These are phyloP conservation scores for Rana temporaria DNA, from an alignment of 2,113 vertebrate genomes.

Conservation along the genomic window DNA sequence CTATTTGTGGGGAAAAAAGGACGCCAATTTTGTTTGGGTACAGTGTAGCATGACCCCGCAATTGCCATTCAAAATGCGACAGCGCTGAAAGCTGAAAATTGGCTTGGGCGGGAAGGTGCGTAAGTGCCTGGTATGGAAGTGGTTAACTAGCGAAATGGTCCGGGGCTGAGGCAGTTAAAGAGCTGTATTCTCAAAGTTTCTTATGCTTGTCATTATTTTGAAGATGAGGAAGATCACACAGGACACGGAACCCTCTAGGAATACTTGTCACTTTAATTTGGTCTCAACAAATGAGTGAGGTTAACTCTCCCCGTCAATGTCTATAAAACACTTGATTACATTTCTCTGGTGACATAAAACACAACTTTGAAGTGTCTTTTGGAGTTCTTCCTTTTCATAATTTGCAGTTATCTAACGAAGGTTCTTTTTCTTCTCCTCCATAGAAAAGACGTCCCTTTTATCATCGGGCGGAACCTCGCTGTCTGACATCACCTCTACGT, in stretches of 20 bases:
- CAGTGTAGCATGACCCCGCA: no score
- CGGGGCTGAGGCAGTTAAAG: no score
- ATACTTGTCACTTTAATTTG: not conserved
- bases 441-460: not conserved
- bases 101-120: no score
- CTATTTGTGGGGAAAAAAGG: no score
- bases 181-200: no score
- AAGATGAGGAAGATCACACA: not conserved
- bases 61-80: no score
- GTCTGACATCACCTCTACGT: not conserved
- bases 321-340: not conserved
- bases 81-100: no score
- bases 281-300: not conserved
- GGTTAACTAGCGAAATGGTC: no score
- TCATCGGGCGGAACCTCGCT: not conserved
- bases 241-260: not conserved
- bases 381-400: not conserved
- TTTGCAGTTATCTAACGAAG: constrained; percentile 9
- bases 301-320: not conserved
- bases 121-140: no score
- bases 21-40: no score
- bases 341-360: not conserved
- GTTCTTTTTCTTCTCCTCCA: not conserved
- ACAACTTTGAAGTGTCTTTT: constrained; percentile 1
- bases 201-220: not conserved